Percentiles rank a stretch among this genome's conserved stretches.
Evolutionary conservation across 2,888 invertebrate genomes (phyloP).

Genomic region (Anagyrus pseudococci): DNA sequence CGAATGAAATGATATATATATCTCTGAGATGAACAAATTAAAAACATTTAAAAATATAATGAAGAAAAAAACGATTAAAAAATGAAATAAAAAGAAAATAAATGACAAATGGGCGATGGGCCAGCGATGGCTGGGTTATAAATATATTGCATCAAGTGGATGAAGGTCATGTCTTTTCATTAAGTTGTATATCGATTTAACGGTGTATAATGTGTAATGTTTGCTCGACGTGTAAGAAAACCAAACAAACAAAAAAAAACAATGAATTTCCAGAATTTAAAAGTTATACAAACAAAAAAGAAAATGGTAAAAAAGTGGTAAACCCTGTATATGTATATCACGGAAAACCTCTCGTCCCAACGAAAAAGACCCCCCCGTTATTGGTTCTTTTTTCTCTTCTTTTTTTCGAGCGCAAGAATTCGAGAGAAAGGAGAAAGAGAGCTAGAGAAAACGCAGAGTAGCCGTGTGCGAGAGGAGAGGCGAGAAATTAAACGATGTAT

Average conservation of each 20-base stretch:
- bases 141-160: slow-evolving; percentile 3
- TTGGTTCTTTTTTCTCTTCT: too few relatives aligned
- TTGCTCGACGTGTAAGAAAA: slow-evolving; percentile 29
- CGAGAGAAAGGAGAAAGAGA: slow-evolving; percentile 11
- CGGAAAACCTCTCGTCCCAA: slow-evolving; percentile 21
- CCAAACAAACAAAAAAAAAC: slow-evolving; percentile 10
- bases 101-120: slow-evolving; percentile 19
- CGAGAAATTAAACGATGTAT: slow-evolving; percentile 35
- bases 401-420: slow-evolving; percentile 29
- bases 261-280: slow-evolving; percentile 1
- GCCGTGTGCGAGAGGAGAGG: slow-evolving; percentile 20
- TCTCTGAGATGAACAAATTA: too few relatives aligned
- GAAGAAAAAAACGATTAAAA: slow-evolving; percentile 4
- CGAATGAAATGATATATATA: slow-evolving; percentile 4
- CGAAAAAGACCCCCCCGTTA: too few relatives aligned
- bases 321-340: slow-evolving; percentile 34
- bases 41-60: slow-evolving; percentile 16
- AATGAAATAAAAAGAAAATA: slow-evolving; percentile 3
- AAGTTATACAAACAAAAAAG: slow-evolving; percentile 9
- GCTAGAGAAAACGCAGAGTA: slow-evolving; percentile 2
- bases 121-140: not conserved
- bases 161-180: slow-evolving; percentile 16
- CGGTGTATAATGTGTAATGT: slow-evolving; percentile 32
- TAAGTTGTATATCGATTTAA: slow-evolving; percentile 29
- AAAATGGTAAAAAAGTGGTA: slow-evolving; percentile 21